A percentile compares a stretch with the other conserved stretches of the same genome.
Evolutionary conservation across 2,113 vertebrate species (phyloP).

Genomic region (Tonatia bakeri): DNA sequence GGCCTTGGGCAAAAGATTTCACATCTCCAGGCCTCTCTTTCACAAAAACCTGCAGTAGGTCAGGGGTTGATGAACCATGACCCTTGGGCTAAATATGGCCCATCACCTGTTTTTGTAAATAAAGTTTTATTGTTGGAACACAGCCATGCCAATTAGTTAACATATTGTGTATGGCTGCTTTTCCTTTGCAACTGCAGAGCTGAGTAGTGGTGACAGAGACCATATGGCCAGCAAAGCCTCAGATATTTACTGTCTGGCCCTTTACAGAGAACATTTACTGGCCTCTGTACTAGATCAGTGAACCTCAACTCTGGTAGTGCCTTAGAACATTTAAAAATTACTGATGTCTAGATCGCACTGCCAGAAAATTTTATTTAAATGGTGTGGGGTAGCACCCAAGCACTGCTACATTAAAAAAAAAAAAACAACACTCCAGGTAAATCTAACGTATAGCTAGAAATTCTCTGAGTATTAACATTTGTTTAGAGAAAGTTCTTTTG

Average conservation of each 20-base stretch:
- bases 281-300: not conserved
- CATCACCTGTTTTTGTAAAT: not conserved
- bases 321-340: not conserved
- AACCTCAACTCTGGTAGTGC: not conserved
- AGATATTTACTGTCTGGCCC: not conserved
- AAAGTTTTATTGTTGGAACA: not conserved
- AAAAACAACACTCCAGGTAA: not conserved
- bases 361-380: not conserved
- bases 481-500: slow-evolving; percentile 6
- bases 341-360: not conserved
- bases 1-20: not conserved
- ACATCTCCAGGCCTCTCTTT: not conserved
- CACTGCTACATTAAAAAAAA: not conserved
- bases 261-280: not conserved
- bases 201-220: not conserved
- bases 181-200: not conserved
- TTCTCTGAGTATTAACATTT: slow-evolving; percentile 3
- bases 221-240: not conserved
- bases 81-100: not conserved
- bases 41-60: not conserved
- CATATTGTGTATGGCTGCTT: not conserved
- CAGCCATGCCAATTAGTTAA: not conserved
- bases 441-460: not conserved
- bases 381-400: not conserved
- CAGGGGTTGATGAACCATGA: not conserved